Evolutionary conservation across 2,797 vertebrate species (phyloP), one percentile per base, ranked within the genome.

Genomic region (Pangasius mekongensis): DNA sequence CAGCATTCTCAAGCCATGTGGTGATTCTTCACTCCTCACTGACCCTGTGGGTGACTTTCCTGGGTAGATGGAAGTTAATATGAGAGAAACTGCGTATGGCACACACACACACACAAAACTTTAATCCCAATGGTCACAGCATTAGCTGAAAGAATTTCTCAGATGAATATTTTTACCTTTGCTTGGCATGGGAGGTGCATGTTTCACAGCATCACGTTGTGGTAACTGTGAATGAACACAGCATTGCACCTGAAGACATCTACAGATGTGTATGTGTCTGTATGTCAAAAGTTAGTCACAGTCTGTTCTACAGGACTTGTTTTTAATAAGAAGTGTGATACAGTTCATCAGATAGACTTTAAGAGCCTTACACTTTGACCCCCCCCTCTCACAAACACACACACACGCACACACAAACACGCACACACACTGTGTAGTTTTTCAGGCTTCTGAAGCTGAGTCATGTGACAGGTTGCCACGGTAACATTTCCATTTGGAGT

Each of bases 401-500:
- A 39, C 39, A 39, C 3, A 5, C 39, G 0, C 39, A 8, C 67
- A 18, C 33, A 39, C 69, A 24, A 20, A 43, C 36, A 22, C 66
- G 6, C 5, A 18, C 30, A 49, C 43, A n/a, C 52, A 24, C 54
- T 27, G 54, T 20, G 49, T 33, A 78, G 74, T 86, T 89, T 86
- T 82, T 66, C 52, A 88, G 85, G 86, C 88, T 88, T 73, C 83
- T 88, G 77, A 83, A 88, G 85, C 71, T 54, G 0, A 78, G 83
- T 90, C 93, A 91, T 85, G 92, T 92, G 93, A 93, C 83, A 74
- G 1, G 94, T 96, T 95, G 92, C 94, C 92, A 93, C 13, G 89
- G 95, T 91, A 94, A 95, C 94, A 89, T 92, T 89, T 39, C 87
- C 60, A 78, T 88, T 86, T 86, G 77, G 64, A 86, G 87, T 84